Evolutionary conservation across 2,113 vertebrate species (phyloP).

Genomic region (Phrynocephalus versicolor): DNA sequence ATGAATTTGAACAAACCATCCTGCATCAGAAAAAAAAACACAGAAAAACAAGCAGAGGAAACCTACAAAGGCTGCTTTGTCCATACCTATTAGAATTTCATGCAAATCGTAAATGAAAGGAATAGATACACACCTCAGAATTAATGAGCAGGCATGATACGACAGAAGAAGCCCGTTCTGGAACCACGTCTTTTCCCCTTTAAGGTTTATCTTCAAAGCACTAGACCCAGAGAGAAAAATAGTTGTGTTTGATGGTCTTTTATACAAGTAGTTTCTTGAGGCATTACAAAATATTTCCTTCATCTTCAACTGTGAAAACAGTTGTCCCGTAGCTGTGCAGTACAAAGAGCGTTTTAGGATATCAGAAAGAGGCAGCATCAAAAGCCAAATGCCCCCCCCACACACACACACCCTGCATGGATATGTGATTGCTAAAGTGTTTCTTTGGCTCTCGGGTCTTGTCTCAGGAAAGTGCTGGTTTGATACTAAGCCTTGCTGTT

Average conservation of each 20-base stretch:
- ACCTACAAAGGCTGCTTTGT: background rate
- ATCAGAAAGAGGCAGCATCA: background rate
- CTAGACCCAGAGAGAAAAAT: background rate
- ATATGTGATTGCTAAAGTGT: background rate
- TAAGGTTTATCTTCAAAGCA: background rate
- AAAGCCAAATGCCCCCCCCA: background rate
- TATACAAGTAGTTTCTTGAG: background rate
- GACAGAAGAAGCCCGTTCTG: background rate
- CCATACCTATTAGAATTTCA: background rate
- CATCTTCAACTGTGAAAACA: background rate
- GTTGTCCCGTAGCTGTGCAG: accelerated
- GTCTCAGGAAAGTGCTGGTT: accelerated
- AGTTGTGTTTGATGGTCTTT: accelerated
- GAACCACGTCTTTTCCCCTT: background rate
- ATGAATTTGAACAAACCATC: background rate
- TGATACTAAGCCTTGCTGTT: background rate
- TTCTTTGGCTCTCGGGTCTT: background rate
- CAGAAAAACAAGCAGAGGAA: background rate
- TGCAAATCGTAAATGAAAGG: background rate
- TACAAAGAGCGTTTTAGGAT: background rate
- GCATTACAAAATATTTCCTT: accelerated
- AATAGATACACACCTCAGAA: background rate
- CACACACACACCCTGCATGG: no score
- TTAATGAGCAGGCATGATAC: background rate
- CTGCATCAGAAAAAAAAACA: background rate